Percentiles rank a stretch among this genome's conserved stretches.
phyloP scores from a whole-genome alignment of 1,140 invertebrate genomes.

The Tetragnatha versicolor region DNA sequence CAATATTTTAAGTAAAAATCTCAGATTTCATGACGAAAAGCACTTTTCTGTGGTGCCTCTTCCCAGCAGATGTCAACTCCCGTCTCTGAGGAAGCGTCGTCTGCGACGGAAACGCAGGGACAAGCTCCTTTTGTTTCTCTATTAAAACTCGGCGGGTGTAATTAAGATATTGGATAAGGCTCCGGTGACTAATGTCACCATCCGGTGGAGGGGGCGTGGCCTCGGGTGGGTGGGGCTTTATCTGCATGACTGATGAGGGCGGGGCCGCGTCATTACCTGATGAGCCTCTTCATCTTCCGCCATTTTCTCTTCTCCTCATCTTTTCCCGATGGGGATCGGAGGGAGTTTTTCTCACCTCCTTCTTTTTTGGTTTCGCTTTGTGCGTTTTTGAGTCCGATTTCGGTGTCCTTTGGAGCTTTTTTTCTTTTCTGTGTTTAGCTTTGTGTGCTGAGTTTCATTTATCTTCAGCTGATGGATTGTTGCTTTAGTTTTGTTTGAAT shows the following conservation, averaged over 20 bases:
- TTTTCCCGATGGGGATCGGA: neutral
- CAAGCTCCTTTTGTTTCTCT: no score
- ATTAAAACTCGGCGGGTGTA: slow-evolving; percentile 27
- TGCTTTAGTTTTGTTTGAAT: no score
- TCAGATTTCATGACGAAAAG: no score
- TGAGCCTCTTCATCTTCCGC: slow-evolving; percentile 46
- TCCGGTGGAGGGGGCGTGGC: slow-evolving; percentile 3
- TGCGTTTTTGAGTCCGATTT: neutral
- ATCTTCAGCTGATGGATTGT: neutral
- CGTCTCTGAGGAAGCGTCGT: no score
- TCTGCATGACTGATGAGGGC: slow-evolving; percentile 52
- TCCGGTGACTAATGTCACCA: neutral
- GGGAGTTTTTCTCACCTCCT: slow-evolving; percentile 11
- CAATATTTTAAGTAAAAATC: no score
- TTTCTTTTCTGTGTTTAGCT: neutral
- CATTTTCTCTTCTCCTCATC: neutral
- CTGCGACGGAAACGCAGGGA: no score
- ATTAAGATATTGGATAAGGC: slow-evolving; percentile 49
- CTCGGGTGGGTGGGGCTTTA: slow-evolving; percentile 33
- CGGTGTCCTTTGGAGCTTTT: neutral
- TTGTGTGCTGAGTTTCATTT: neutral
- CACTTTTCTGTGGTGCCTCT: no score
- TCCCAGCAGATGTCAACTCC: no score
- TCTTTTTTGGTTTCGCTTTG: neutral
- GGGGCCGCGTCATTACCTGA: slow-evolving; percentile 49